Percentiles rank a stretch among this genome's conserved stretches.
These are phyloP conservation scores for Epinephelus cyanopodus DNA, from an alignment of 2,113 vertebrate species.

Conservation along the genomic window DNA sequence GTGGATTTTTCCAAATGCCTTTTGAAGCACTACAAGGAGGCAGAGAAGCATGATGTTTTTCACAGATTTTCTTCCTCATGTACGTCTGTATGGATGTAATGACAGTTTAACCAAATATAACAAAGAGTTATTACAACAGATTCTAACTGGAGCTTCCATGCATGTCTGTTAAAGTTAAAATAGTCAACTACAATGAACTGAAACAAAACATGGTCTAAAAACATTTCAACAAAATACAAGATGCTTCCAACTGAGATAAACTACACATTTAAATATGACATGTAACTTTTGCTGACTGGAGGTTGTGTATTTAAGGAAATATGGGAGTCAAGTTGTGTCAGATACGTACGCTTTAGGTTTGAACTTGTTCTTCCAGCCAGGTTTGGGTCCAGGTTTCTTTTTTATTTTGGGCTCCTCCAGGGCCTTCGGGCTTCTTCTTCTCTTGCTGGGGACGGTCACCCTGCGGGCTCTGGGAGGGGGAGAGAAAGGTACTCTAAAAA, in stretches of 20 bases:
- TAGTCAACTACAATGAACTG: background rate
- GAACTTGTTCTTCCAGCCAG: constrained; percentile 95
- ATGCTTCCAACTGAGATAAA: background rate
- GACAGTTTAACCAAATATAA: no score
- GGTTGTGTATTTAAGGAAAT: background rate
- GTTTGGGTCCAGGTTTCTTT: constrained; percentile 96
- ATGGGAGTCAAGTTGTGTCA: background rate
- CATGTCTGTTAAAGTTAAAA: background rate
- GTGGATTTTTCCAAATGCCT: no score
- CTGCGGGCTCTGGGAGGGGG: constrained; percentile 61
- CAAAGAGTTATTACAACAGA: no score
- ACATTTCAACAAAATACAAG: background rate
- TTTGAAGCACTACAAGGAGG: no score
- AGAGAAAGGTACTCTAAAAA: background rate
- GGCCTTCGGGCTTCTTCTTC: constrained; percentile 80
- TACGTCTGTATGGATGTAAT: no score
- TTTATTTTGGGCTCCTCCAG: constrained; percentile 86
- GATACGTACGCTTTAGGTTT: constrained; percentile 89
- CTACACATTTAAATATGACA: background rate
- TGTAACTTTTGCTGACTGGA: background rate
- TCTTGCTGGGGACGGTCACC: constrained; percentile 81
- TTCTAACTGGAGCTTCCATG: no score
- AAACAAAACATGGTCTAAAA: background rate
- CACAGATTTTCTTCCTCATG: no score
- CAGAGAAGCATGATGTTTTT: no score